These are phyloP conservation scores for Pararge aegeria DNA, from an alignment of 1,140 invertebrate genomes.

Conservation along the genomic window DNA sequence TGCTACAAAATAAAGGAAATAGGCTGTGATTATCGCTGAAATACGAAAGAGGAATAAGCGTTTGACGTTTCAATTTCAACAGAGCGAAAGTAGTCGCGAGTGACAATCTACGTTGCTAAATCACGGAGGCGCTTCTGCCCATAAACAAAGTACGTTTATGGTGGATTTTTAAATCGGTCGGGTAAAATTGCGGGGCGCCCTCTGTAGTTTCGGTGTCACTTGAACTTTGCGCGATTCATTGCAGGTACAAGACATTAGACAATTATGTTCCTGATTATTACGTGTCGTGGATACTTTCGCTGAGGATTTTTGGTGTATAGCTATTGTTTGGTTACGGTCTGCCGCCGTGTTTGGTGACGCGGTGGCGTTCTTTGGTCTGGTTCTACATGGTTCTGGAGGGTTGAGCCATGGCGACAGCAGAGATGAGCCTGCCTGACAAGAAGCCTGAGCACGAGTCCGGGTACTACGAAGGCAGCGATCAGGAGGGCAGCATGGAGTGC, in stretches of 20 bases:
- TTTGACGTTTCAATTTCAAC: conserved; percentile 56
- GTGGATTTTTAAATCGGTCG: conserved; percentile 55
- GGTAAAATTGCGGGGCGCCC: conserved; percentile 58
- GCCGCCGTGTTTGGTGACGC: conserved; percentile 20
- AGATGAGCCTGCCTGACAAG: conserved; percentile 73
- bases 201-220: conserved; percentile 42
- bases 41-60: conserved; percentile 36
- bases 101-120: conserved; percentile 43
- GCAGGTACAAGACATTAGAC: conserved; percentile 37
- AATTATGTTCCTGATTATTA: conserved; percentile 61
- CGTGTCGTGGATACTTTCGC: conserved; percentile 71
- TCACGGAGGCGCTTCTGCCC: conserved; percentile 30
- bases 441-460: conserved; percentile 77
- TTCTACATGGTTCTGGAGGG: conserved; percentile 62
- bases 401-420: conserved; percentile 71
- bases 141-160: conserved; percentile 28
- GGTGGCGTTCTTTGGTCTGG: conserved; percentile 21
- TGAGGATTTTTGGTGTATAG: conserved; percentile 36
- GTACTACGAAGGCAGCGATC: conserved; percentile 76
- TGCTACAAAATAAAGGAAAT: conserved; percentile 40
- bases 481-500: conserved; percentile 74
- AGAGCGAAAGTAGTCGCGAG: conserved; percentile 55
- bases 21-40: conserved; percentile 61
- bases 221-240: conserved; percentile 53
- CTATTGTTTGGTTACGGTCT: background rate